phyloP scores from a whole-genome alignment of 2,797 vertebrate species.

The Odontamblyopus rebecca region DNA sequence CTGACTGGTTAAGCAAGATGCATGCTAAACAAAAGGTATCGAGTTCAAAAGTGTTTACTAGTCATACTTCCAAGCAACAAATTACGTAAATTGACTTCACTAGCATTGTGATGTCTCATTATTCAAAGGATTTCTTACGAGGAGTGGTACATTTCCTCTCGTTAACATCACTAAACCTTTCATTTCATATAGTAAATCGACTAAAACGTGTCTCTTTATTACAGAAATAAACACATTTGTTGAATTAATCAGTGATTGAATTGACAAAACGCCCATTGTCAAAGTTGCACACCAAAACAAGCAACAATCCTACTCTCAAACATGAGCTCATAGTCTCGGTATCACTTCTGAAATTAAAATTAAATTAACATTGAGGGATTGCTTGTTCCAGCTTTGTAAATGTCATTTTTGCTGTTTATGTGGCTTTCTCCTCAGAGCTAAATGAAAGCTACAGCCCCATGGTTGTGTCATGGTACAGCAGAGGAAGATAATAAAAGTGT shows the following conservation, averaged over 20 bases:
- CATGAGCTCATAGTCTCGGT: not conserved
- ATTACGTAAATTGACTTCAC: not conserved
- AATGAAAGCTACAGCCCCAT: too few species aligned
- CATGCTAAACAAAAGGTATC: fast-evolving
- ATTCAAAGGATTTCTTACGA: not conserved
- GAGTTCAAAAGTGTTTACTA: not conserved
- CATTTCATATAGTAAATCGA: not conserved
- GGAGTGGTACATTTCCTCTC: not conserved
- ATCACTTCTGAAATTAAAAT: not conserved
- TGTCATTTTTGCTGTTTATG: not conserved
- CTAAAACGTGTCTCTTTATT: not conserved
- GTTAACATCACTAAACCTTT: not conserved
- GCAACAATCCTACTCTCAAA: not conserved
- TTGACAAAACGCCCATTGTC: not conserved
- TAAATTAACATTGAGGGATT: not conserved
- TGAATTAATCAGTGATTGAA: not conserved
- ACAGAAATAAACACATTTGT: not conserved
- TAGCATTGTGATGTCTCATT: too few species aligned
- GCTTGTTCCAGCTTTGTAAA: not conserved
- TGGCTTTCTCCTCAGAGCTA: too few species aligned
- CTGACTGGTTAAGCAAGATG: not conserved
- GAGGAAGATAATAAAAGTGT: not conserved
- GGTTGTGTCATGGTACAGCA: not conserved
- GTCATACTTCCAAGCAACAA: not conserved
- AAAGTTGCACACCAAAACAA: not conserved